Percentiles rank a stretch among this genome's conserved stretches.
These are phyloP conservation scores for Eupsittula cactorum DNA, from an alignment of 2,113 vertebrate genomes.

Conservation along the genomic window DNA sequence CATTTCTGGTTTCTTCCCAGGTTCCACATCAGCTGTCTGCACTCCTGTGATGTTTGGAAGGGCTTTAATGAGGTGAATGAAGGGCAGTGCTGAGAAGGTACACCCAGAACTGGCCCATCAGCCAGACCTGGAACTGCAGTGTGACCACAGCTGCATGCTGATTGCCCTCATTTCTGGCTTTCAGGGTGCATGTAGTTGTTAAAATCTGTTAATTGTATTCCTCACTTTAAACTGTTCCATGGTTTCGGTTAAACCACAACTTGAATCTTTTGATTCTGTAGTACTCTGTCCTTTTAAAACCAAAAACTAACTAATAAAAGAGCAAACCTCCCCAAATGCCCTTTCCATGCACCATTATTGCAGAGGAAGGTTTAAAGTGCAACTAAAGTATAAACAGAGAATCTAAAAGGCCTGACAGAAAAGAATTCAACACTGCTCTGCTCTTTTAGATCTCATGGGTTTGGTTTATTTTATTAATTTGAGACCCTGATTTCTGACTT, in stretches of 20 bases:
- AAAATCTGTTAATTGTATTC: background rate
- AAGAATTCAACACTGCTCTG: background rate
- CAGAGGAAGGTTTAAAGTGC: background rate
- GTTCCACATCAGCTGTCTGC: background rate
- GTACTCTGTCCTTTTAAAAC: background rate
- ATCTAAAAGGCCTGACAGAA: background rate
- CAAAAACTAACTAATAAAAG: background rate
- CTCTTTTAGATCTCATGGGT: background rate
- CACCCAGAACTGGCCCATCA: background rate
- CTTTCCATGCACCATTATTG: background rate
- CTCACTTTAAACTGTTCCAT: background rate
- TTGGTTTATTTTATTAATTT: background rate
- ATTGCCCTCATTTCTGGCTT: background rate
- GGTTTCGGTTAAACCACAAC: background rate
- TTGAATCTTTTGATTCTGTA: background rate
- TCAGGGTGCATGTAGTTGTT: background rate
- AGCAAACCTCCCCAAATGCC: background rate
- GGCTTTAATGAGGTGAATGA: background rate
- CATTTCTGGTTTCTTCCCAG: background rate
- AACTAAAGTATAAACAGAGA: background rate
- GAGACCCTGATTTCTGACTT: background rate
- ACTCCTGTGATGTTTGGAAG: background rate
- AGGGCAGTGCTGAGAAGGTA: background rate
- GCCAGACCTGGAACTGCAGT: background rate
- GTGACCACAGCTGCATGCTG: background rate